These are phyloP conservation scores for Benthochromis sp. DNA, from an alignment of 2,113 vertebrate species.

Conservation along the genomic window DNA sequence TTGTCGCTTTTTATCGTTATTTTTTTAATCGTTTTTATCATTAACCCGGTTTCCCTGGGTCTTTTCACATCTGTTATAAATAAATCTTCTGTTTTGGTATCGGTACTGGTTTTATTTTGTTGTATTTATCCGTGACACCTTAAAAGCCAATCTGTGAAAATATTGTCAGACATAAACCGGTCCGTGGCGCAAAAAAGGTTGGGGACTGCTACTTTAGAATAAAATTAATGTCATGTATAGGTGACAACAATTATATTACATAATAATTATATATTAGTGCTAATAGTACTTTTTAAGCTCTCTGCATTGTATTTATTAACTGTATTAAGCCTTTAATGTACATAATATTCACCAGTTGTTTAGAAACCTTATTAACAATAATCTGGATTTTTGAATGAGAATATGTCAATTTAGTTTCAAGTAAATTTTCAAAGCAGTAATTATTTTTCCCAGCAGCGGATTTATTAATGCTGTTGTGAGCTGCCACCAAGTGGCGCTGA, in stretches of 20 bases:
- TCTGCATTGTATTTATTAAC: not conserved
- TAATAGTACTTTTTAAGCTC: not conserved
- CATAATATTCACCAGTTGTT: not conserved
- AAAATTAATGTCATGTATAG: not conserved
- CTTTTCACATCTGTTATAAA: not conserved
- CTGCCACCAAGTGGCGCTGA: slow-evolving; percentile 58
- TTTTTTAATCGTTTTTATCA: not conserved
- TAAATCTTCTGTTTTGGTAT: not conserved
- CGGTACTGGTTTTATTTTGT: not conserved
- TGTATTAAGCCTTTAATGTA: not conserved
- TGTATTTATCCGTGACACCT: not conserved
- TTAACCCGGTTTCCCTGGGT: not conserved
- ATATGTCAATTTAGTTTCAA: not conserved
- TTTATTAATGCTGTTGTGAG: not conserved
- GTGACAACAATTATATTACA: not conserved
- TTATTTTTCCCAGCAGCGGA: not conserved
- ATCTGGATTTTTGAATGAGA: not conserved
- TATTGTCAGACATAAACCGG: not conserved
- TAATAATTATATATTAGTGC: not conserved
- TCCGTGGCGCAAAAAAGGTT: not conserved
- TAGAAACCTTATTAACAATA: not conserved
- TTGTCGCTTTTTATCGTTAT: fast-evolving
- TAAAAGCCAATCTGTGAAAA: not conserved
- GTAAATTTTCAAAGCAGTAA: not conserved
- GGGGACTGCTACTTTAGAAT: not conserved